Evolutionary conservation across 2,797 vertebrate genomes (phyloP).

Genomic region (Geotrypetes seraphini): DNA sequence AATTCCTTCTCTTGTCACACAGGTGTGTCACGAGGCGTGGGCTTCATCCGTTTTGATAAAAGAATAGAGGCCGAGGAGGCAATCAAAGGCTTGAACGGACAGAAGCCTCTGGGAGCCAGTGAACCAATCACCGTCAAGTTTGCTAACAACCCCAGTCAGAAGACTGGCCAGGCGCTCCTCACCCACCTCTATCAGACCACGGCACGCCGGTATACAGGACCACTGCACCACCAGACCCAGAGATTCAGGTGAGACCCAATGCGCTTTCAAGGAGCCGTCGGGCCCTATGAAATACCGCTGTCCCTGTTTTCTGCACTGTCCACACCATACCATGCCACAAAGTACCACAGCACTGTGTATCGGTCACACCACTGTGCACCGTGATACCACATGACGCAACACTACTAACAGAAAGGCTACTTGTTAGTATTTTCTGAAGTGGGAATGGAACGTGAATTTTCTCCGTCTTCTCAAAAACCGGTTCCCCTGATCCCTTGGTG

Average conservation of each 20-base stretch:
- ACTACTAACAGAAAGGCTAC: too few relatives aligned
- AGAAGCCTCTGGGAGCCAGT: conserved; percentile 81
- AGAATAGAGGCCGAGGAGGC: conserved; percentile 92
- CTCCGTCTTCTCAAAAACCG: too few relatives aligned
- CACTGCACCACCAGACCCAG: conserved; percentile 88
- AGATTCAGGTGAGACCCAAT: conserved; percentile 76
- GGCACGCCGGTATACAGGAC: conserved; percentile 82
- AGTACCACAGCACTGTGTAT: too few relatives aligned
- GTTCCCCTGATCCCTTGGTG: too few relatives aligned
- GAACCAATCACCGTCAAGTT: conserved; percentile 97
- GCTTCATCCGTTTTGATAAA: conserved; percentile 96
- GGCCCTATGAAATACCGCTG: too few relatives aligned
- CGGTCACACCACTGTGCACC: too few relatives aligned
- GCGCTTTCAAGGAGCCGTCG: neutral
- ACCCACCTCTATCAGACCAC: conserved; percentile 91
- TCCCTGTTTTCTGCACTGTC: too few relatives aligned
- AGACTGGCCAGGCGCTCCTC: conserved; percentile 85
- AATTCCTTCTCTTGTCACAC: conserved; percentile 9
- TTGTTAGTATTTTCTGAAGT: too few relatives aligned
- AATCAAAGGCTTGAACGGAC: conserved; percentile 90
- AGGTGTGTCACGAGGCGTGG: conserved; percentile 92
- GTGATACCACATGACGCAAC: too few relatives aligned
- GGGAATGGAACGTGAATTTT: too few relatives aligned
- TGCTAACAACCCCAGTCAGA: conserved; percentile 94
- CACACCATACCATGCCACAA: too few relatives aligned